A percentile compares a stretch with the other conserved stretches of the same genome.
Conservation (phyloP, 2,797 vertebrate species). For the Enteromius treurensis region DNA sequence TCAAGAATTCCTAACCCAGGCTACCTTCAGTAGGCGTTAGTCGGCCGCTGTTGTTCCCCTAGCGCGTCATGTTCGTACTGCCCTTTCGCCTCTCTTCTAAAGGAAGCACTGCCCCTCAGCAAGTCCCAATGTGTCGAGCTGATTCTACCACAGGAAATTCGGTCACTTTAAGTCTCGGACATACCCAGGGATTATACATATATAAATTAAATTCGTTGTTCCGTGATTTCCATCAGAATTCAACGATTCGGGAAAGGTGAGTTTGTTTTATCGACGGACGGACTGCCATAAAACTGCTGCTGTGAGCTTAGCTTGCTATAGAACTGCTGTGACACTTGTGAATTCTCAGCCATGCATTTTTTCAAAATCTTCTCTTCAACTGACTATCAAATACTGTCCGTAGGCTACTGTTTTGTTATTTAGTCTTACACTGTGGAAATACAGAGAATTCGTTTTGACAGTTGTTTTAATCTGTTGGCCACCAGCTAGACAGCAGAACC, state of each 20-base stretch:
- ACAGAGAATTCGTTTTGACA: not conserved
- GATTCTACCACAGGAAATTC: constrained; percentile 68
- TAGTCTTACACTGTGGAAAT: not conserved
- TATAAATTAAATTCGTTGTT: not conserved
- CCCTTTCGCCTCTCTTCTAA: constrained; percentile 51
- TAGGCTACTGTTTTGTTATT: not conserved
- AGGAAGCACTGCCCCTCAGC: constrained; percentile 73
- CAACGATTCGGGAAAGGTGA: constrained; percentile 68
- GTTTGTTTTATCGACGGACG: constrained; percentile 47
- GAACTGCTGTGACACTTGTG: not conserved
- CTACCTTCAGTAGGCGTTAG: not conserved
- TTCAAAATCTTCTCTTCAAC: not conserved
- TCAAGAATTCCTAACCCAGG: not conserved
- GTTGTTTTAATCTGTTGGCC: not conserved
- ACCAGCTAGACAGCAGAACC: not conserved
- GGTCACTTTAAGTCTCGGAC: constrained; percentile 60
- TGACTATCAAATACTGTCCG: not conserved
- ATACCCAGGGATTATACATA: constrained; percentile 20
- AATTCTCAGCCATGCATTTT: not conserved
- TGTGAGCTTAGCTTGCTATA: constrained; percentile 4
- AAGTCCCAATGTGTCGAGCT: constrained; percentile 71
- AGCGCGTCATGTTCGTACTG: constrained; percentile 53
- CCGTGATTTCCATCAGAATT: constrained; percentile 57
- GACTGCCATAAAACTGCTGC: not conserved
- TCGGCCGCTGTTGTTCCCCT: constrained; percentile 51